phyloP scores from a whole-genome alignment of 2,888 invertebrate genomes.

The Slavum lentiscoides region DNA sequence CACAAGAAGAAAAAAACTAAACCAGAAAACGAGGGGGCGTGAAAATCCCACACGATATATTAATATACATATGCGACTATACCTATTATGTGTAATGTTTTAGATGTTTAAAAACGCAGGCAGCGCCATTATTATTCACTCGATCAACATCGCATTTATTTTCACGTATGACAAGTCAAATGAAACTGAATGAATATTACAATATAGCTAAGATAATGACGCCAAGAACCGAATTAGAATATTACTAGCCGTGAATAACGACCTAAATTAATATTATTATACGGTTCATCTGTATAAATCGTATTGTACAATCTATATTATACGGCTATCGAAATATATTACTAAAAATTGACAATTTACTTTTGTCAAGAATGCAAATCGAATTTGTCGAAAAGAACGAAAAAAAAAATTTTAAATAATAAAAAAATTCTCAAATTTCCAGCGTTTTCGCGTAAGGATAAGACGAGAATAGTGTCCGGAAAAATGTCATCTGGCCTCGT shows the following conservation, averaged over 20 bases:
- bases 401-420: neutral
- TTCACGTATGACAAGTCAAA: constrained; percentile 12
- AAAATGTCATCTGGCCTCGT: constrained; percentile 49
- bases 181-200: constrained; percentile 12
- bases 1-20: constrained; percentile 5
- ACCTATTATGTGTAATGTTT: neutral
- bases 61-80: no score
- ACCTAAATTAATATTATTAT: constrained; percentile 37
- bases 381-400: neutral
- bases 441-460: constrained; percentile 22
- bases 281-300: neutral
- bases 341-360: neutral
- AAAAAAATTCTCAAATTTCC: constrained; percentile 43
- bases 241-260: constrained; percentile 20
- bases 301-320: neutral
- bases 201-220: constrained; percentile 16
- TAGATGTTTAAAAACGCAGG: neutral
- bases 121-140: constrained; percentile 8
- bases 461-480: constrained; percentile 49
- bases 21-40: constrained; percentile 25
- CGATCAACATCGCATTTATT: constrained; percentile 1
- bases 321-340: neutral
- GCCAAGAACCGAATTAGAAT: constrained; percentile 48
- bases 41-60: constrained; percentile 17
- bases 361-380: neutral